Base-by-base conservation (phyloP, 2,888 invertebrate genomes). In the Himalopsyche anomala region DNA sequence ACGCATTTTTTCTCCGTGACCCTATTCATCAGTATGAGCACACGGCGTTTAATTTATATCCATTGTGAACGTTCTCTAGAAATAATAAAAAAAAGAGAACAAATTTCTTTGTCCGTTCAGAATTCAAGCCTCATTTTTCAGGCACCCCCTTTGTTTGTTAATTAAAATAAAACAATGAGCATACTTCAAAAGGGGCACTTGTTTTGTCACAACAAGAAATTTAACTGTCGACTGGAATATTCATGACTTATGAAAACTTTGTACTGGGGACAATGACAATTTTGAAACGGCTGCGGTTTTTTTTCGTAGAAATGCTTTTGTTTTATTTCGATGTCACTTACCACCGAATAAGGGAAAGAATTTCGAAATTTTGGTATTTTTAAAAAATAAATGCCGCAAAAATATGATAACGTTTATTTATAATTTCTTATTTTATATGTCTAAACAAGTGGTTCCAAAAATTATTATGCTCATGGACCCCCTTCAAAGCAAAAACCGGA, bases 131-230 rank as follows among this genome's bases (percentile, higher is more conserved):
- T 62, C 62, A 62, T 62, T 62, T 62, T 62, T 62, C 62, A 62
- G 28, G 19, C 62, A 28, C 19, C 19, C 62, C 11, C 62, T 62
- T 62, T 62, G 62, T 62, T 62, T 62, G 62, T 62, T 62, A 62
- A 62, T 62, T 62, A 62, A 62, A 62, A 62, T 62, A 62, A 62
- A 62, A 62, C 62, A 62, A 62, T 19, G 62, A 28, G 62, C 62
- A 62, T 62, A 62, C 62, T 62, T 62, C 62, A 62, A 62, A 51
- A 62, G 62, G 62, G 62, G 62, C 62, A 62, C 62, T 62, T 62
- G 62, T 62, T 62, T 62, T 62, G 62, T 62, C 62, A 62, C 62
- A 62, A 62, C 62, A 62, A 62, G 62, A 62, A 62, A 62, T 62
- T 62, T 62, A 62, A 62, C 62, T 62, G 62, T 62, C 62, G 62